phyloP scores from a whole-genome alignment of 2,113 vertebrate species.

The Sterna hirundo region DNA sequence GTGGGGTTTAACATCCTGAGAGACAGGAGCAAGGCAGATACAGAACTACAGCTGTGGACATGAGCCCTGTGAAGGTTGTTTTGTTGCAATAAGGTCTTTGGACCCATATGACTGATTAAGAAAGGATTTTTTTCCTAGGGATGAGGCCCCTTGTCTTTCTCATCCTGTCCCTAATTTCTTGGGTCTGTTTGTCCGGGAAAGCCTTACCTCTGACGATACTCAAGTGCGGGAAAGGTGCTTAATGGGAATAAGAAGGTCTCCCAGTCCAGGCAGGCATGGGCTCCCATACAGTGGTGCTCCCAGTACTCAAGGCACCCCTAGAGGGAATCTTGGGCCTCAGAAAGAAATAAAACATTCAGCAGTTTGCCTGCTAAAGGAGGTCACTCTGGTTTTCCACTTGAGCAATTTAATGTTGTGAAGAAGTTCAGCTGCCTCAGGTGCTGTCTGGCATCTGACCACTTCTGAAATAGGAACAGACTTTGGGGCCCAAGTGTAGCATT shows the following conservation, averaged over 20 bases:
- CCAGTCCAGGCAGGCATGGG: background rate
- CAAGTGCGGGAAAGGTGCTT: background rate
- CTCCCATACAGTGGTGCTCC: background rate
- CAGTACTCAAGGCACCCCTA: background rate
- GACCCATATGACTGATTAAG: background rate
- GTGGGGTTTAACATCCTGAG: background rate
- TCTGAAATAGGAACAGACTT: background rate
- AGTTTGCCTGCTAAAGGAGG: background rate
- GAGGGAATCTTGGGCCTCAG: background rate
- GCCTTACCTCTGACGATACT: background rate
- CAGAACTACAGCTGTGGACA: background rate
- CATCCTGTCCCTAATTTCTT: background rate
- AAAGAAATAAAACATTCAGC: background rate
- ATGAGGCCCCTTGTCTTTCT: background rate
- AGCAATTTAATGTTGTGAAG: background rate
- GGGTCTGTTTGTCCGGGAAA: background rate
- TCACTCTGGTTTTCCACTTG: background rate
- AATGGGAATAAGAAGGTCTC: background rate
- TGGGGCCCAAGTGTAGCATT: background rate
- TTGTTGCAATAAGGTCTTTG: background rate
- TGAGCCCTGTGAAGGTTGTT: background rate
- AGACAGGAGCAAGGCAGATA: background rate
- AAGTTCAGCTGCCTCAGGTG: background rate
- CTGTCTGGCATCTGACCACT: background rate
- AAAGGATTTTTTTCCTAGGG: background rate